These are phyloP conservation scores for Pandemis heparana DNA, from an alignment of 2,888 invertebrate species.

Conservation along the genomic window DNA sequence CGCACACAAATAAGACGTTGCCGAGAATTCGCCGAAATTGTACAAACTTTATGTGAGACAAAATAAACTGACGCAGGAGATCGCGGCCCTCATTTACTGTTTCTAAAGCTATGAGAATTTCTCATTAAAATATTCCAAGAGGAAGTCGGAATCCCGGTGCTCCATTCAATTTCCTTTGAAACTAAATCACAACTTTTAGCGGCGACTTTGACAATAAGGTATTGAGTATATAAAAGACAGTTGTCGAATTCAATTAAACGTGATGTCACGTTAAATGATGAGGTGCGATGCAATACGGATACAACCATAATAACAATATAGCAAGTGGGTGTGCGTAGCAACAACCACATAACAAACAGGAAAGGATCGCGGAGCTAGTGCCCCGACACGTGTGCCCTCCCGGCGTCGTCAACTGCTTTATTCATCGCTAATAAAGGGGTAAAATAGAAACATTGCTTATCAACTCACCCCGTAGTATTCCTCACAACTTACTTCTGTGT, in stretches of 20 bases:
- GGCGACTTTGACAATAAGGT: constrained; percentile 75
- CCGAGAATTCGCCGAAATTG: constrained; percentile 65
- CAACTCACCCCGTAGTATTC: constrained; percentile 8
- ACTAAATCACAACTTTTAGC: constrained; percentile 78
- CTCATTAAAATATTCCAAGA: constrained; percentile 81
- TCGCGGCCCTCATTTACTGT: constrained; percentile 67
- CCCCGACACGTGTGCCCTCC: constrained; percentile 6
- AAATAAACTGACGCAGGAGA: constrained; percentile 74
- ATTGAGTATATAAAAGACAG: constrained; percentile 64
- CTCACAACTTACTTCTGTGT: constrained; percentile 16
- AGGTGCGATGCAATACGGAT: neutral
- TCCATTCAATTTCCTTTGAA: constrained; percentile 79
- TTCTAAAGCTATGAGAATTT: constrained; percentile 77
- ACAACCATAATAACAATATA: constrained; percentile 3
- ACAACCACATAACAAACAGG: constrained; percentile 20
- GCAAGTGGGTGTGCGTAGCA: neutral
- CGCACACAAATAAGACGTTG: constrained; percentile 73
- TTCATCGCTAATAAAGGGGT: constrained; percentile 31
- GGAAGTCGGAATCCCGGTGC: constrained; percentile 70
- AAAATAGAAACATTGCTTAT: constrained; percentile 18
- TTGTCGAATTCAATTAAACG: constrained; percentile 42
- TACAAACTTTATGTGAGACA: constrained; percentile 65
- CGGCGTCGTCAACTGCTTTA: constrained; percentile 18
- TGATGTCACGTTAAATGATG: neutral
- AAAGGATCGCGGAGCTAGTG: constrained; percentile 17